Evolutionary conservation across 2,888 invertebrate species (phyloP), one percentile per base, ranked within the genome.

Genomic region (Gonocerus acuteangulatus): DNA sequence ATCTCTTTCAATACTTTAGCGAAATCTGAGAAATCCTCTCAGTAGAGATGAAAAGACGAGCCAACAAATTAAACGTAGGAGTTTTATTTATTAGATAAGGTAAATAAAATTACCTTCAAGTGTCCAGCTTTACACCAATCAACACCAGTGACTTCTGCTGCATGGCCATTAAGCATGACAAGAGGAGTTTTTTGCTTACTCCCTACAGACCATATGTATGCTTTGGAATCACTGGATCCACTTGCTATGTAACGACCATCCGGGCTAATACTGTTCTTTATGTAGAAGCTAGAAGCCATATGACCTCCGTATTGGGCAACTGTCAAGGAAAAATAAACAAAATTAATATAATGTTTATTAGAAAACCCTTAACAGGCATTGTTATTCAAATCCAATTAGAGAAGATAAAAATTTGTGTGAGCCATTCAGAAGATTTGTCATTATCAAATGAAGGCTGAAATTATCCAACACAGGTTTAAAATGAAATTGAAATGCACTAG

Each of bases 181-280:
- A 90, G 73, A 0, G 91, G 89, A 11, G 48, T 51, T 6, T 4
- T 27, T 2, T 27, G 34, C 0, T 66, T 62, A 21, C 57, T 34
- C 1, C 48, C 47, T 3, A 85, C 80, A 72, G 83, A 84, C 93
- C 94, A 95, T 58, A 95, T 83, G 71, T 92, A 93, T 0, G 91
- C 93, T 69, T 82, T 79, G 68, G 86, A 84, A 74, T 92, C 90
- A 70, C 87, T 87, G 68, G 92, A 92, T n/a, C 94, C 94, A 73
- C 90, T 90, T 0, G 90, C 78, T 22, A 95, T 76, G 74, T 89
- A 94, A 65, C 78, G 76, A 2, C 87, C 85, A 74, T 93, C 90
- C 1, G 85, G 83, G 71, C 89, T 90, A 27, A 94, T 76, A 65
- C 85, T 81, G 0, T 88, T 82, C 74, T 91, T 92, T 34, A 94